A percentile compares a stretch with the other conserved stretches of the same genome.
Conservation (phyloP, 1,140 invertebrate species). For the Parasteatoda tepidariorum region DNA sequence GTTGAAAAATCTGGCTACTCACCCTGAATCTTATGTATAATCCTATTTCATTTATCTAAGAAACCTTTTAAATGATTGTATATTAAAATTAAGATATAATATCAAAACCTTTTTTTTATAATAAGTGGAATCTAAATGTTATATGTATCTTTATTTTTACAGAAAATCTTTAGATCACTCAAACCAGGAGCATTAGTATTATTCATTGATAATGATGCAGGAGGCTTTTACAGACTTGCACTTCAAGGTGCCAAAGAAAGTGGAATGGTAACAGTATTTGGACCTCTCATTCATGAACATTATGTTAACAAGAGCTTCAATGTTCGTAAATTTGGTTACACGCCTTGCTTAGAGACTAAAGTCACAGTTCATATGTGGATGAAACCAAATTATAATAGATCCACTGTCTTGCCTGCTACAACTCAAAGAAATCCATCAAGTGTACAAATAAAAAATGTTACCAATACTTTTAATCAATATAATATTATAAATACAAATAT, state of each 20-base stretch:
- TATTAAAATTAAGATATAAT: no score
- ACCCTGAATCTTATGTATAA: no score
- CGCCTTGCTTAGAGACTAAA: slow-evolving; percentile 22
- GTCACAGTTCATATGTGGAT: slow-evolving; percentile 16
- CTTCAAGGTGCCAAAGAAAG: not conserved
- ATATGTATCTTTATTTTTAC: slow-evolving; percentile 7
- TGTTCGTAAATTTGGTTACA: slow-evolving; percentile 25
- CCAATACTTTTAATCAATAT: not conserved
- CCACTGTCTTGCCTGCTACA: not conserved
- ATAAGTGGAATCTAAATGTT: no score
- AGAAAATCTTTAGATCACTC: slow-evolving; percentile 34
- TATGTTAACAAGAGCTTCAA: slow-evolving; percentile 1
- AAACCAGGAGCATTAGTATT: slow-evolving; percentile 30
- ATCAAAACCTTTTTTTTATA: no score
- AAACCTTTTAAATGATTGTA: no score
- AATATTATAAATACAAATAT: not conserved
- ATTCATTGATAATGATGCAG: slow-evolving; percentile 36
- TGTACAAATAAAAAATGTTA: not conserved
- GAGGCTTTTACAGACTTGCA: slow-evolving; percentile 18
- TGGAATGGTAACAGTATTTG: slow-evolving; percentile 11
- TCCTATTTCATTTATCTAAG: no score
- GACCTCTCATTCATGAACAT: not conserved
- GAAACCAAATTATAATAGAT: not conserved
- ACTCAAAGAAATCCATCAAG: not conserved
- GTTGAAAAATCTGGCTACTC: no score